Conservation (phyloP, 2,113 vertebrate species). For the Tetrao urogallus region DNA sequence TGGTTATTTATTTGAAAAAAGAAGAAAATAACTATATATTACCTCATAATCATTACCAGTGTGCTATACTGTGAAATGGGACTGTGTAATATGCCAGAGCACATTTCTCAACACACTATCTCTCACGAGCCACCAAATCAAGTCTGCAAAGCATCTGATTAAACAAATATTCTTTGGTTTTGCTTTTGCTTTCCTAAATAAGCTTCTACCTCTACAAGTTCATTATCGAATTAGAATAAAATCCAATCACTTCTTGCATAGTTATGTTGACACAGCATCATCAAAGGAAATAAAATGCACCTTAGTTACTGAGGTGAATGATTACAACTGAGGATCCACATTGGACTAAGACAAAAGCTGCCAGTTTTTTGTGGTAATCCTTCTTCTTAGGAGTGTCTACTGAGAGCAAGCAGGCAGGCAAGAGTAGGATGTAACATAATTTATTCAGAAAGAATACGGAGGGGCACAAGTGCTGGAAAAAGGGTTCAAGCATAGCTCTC, state of each 20-base stretch:
- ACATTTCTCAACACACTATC: not conserved
- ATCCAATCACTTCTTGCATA: not conserved
- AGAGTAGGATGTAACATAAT: slow-evolving; percentile 23
- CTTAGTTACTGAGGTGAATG: slow-evolving; percentile 28
- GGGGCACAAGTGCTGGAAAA: not conserved
- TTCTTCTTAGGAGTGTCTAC: slow-evolving; percentile 17
- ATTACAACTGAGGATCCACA: not conserved
- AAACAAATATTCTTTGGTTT: slow-evolving; percentile 1
- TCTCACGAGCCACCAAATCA: not conserved
- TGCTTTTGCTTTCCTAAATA: slow-evolving; percentile 39
- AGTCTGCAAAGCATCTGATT: slow-evolving; percentile 26
- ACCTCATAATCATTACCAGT: not conserved
- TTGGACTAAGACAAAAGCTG: slow-evolving; percentile 37
- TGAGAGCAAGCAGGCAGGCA: not conserved
- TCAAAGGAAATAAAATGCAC: slow-evolving; percentile 11
- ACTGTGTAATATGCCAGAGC: not conserved
- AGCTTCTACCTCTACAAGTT: slow-evolving; percentile 25
- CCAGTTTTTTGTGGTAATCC: not conserved
- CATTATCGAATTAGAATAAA: slow-evolving; percentile 5
- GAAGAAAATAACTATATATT: not conserved
- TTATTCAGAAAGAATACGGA: slow-evolving; percentile 36
- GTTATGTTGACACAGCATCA: not conserved
- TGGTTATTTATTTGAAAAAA: not conserved
- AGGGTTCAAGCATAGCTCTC: not conserved
- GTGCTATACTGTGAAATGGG: not conserved